Evolutionary conservation across 2,888 invertebrate species (phyloP), one percentile per base, ranked within the genome.

Genomic region (Morpho deidamia): DNA sequence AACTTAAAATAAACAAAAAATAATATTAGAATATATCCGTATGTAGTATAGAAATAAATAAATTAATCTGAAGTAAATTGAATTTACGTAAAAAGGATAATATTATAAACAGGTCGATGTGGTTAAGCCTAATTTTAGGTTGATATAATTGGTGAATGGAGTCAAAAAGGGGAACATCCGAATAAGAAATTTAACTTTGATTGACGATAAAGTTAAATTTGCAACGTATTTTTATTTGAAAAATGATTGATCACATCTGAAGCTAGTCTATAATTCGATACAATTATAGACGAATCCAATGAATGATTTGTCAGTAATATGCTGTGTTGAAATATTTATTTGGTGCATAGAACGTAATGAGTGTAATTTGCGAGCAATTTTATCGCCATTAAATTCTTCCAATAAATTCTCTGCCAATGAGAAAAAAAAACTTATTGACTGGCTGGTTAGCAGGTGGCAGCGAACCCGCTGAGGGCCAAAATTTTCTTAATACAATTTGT

Each of bases 311-410:
- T 37, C 12, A 3, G 45, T 45, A 45, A 45, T 45, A 37, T 45
- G 35, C 35, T 45, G 11, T 8, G 8, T 14, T 45, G 37, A 37
- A 38, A 8, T 11, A 34, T 45, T 45, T 45, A 45, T 45, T 35
- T 45, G 37, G 45, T 23, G 7, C 45, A 37, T 10, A 10, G 12
- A 32, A 9, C 11, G 12, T 39, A 47, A 47, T 39, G 32, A 32
- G 46, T 32, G 38, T 46, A 32, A 47, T 39, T 47, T 47, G 32
- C 1, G 11, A 32, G 47, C 32, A 47, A 47, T 47, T 47, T 47
- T 11, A 38, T 39, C 39, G 39, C 12, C 9, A 47, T 39, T 47
- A n/a, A n/a, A n/a, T n/a, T n/a, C n/a, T n/a, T n/a, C n/a, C n/a
- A n/a, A n/a, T n/a, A n/a, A n/a, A n/a, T 32, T 47, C 32, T 47